Evolutionary conservation across 2,797 vertebrate species (phyloP).

Genomic region (Phylloscopus collybita): DNA sequence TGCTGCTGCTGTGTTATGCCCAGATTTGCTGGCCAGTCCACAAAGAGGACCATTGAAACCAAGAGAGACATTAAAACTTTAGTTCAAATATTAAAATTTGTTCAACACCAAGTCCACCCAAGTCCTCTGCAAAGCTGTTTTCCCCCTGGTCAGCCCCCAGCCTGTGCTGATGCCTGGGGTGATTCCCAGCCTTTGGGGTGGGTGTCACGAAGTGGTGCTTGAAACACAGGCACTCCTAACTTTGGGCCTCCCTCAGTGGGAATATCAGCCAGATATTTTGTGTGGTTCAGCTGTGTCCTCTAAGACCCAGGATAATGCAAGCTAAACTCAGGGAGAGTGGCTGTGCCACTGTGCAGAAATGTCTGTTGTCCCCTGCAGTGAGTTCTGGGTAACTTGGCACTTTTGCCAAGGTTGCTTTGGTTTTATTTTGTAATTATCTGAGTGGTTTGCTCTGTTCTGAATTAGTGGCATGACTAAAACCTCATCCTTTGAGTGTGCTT

Average conservation of each 20-base stretch:
- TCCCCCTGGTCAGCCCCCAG: not conserved
- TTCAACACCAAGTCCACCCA: not conserved
- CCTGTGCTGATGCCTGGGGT: not conserved
- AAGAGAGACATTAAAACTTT: not conserved
- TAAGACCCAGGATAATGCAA: not conserved
- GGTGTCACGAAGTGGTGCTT: not conserved
- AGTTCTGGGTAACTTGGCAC: not conserved
- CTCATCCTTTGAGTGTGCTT: not conserved
- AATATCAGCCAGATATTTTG: not conserved
- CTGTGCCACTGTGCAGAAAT: not conserved
- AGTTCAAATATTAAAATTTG: not conserved
- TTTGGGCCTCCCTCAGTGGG: not conserved
- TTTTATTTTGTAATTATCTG: not conserved
- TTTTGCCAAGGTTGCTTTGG: not conserved
- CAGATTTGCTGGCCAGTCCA: not conserved
- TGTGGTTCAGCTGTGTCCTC: not conserved
- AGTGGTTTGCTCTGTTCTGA: not conserved
- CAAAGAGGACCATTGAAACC: not conserved
- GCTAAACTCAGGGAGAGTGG: not conserved
- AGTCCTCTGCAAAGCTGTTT: not conserved
- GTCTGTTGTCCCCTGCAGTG: not conserved
- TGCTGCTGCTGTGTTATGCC: not conserved
- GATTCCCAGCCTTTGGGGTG: not conserved
- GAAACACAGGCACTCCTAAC: not conserved
- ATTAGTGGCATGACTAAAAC: not conserved